Percentiles rank a stretch among this genome's conserved stretches.
Conservation (phyloP, 64 coral and sea anemone genomes). For the Orbicella faveolata region DNA sequence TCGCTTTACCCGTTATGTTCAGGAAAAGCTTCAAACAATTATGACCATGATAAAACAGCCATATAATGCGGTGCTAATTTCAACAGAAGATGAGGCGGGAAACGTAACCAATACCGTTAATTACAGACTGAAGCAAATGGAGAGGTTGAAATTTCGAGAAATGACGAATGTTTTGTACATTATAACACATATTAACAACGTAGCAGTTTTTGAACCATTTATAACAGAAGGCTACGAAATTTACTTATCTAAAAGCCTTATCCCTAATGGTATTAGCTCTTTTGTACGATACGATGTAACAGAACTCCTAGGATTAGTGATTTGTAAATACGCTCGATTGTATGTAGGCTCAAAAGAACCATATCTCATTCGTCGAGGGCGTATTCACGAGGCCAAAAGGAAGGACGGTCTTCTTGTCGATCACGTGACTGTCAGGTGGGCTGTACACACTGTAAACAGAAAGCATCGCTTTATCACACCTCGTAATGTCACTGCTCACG, state of each 20-base stretch:
- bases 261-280: constrained; percentile 59
- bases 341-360: constrained; percentile 75
- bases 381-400: constrained; percentile 61
- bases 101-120: constrained; percentile 47
- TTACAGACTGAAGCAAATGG: constrained; percentile 76
- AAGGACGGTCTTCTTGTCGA: constrained; percentile 60
- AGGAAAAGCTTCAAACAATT: constrained; percentile 40
- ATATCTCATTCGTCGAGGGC: constrained; percentile 70
- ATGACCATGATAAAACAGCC: constrained; percentile 57
- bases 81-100: constrained; percentile 16
- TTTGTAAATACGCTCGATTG: constrained; percentile 73
- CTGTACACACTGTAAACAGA: constrained; percentile 72
- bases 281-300: constrained; percentile 54
- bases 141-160: constrained; percentile 62
- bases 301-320: constrained; percentile 61
- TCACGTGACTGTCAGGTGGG: constrained; percentile 66
- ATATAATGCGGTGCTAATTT: constrained; percentile 72
- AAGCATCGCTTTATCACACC: constrained; percentile 15
- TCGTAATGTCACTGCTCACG: neutral
- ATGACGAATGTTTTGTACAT: constrained; percentile 68
- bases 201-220: constrained; percentile 36
- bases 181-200: constrained; percentile 42
- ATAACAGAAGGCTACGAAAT: constrained; percentile 56
- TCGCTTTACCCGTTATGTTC: constrained; percentile 64
- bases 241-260: constrained; percentile 39